Evolutionary conservation across 1,140 invertebrate genomes (phyloP), one percentile per base, ranked within the genome.

Genomic region (Lordiphosa mommai): DNA sequence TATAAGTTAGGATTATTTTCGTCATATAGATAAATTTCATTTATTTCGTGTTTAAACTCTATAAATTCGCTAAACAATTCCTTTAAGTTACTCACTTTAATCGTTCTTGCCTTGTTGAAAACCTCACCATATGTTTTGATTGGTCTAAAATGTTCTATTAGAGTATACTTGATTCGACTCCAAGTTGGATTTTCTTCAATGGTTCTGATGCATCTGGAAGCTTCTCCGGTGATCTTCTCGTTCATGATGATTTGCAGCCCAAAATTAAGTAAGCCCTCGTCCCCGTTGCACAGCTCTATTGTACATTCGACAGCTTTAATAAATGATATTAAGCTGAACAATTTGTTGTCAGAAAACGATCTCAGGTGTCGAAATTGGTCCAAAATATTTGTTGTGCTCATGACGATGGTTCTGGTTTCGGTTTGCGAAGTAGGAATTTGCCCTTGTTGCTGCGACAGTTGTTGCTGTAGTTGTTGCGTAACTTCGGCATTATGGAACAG

Each of bases 101-200:
- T 20, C 10, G 7, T 12, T 23, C 20, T 16, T 17, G 10, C 20
- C 17, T 44, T 13, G 29, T 44, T 44, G 29, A 44, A 44, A 10
- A 44, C 12, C 12, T 44, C 41, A 16, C 41, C 41, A 44, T 44
- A 44, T 13, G 41, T 17, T 44, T 7, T 44, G n/a, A 16, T 44
- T 20, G 41, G 41, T 14, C 41, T 12, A 17, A 44, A 44, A 5
- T 44, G 41, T 17, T 44, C 12, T 17, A 16, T 44, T 4, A 44
- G 41, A n/a, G 41, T 44, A 44, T n/a, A 16, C 4, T 13, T 44
- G 3, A 44, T 44, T 16, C 17, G 5, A n/a, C 17, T 13, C 41
- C 41, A 44, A 7, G 41, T 16, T 13, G 41, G 14, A 17, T 44
- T 20, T 10, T 13, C 12, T 44, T 20, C 41, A 4, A 41, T 9